phyloP scores from a whole-genome alignment of 1,140 invertebrate species.

The Drosophila yakuba region DNA sequence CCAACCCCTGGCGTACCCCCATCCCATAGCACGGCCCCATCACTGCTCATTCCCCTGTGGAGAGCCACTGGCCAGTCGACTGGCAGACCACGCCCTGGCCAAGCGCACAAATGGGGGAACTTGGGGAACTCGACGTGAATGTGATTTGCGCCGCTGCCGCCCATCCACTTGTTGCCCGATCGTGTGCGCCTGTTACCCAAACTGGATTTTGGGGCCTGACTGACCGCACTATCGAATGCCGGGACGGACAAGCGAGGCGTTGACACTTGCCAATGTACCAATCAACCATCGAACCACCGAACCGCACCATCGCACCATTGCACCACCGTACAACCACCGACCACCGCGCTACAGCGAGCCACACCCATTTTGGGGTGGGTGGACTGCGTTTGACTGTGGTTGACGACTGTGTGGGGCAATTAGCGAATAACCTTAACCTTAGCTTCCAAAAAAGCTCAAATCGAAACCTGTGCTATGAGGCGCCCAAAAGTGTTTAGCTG shows the following conservation, averaged over 20 bases:
- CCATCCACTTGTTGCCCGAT: constrained; percentile 51
- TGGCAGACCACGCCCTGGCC: constrained; percentile 52
- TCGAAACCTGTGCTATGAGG: constrained; percentile 83
- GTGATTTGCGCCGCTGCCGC: constrained; percentile 55
- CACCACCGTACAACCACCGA: constrained; percentile 2
- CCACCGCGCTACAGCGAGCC: constrained; percentile 8
- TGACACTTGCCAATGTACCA: constrained; percentile 52
- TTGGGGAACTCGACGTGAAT: constrained; percentile 4
- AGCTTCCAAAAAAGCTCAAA: constrained; percentile 85
- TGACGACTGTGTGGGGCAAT: constrained; percentile 51
- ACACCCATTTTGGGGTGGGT: constrained; percentile 5
- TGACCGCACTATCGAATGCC: constrained; percentile 79
- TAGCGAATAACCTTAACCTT: constrained; percentile 84
- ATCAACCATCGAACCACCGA: constrained; percentile 41
- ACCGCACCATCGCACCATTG: constrained; percentile 1
- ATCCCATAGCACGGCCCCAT: not conserved
- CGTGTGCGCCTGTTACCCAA: constrained; percentile 81
- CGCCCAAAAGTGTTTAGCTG: constrained; percentile 71
- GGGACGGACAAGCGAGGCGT: constrained; percentile 71
- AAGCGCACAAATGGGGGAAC: constrained; percentile 29
- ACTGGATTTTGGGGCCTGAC: constrained; percentile 84
- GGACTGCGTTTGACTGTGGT: constrained; percentile 54
- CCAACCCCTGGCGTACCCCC: not conserved
- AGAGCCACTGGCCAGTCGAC: constrained; percentile 46
- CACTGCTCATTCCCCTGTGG: constrained; percentile 2